Conservation (phyloP, 2,797 vertebrate genomes). For the Eleutherodactylus coqui region DNA sequence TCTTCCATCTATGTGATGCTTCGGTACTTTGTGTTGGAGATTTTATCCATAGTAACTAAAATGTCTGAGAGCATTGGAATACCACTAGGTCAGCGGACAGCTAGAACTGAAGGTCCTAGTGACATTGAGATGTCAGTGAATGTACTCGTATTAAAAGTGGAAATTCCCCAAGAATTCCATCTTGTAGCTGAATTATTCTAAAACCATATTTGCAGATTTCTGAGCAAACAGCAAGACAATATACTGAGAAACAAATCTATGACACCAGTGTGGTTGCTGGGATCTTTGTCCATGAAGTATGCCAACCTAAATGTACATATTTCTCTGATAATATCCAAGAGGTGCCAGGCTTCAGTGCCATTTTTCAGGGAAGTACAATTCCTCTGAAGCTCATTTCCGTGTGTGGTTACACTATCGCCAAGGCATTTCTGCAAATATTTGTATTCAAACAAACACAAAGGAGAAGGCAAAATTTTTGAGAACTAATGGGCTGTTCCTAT, state of each 20-base stretch:
- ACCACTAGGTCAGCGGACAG: not conserved
- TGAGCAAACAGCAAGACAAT: slow-evolving; percentile 18
- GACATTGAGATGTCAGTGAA: not conserved
- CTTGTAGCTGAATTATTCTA: not conserved
- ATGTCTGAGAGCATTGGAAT: not conserved
- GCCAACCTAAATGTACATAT: not conserved
- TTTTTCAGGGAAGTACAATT: slow-evolving; percentile 40
- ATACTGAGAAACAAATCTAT: not conserved
- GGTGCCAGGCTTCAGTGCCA: slow-evolving; percentile 30
- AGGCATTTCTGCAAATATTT: slow-evolving; percentile 55
- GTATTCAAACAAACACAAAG: slow-evolving; percentile 32
- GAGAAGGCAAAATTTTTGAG: slow-evolving; percentile 48
- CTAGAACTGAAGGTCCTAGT: not conserved
- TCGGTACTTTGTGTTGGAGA: too few relatives aligned
- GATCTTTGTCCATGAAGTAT: slow-evolving; percentile 16
- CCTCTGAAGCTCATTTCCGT: slow-evolving; percentile 27
- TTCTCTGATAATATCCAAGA: slow-evolving; percentile 48
- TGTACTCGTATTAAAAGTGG: not conserved
- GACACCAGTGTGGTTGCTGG: slow-evolving; percentile 23
- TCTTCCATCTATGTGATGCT: too few relatives aligned
- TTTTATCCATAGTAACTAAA: not conserved
- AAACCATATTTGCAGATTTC: slow-evolving; percentile 11
- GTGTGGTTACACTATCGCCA: slow-evolving; percentile 41
- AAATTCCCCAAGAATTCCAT: not conserved
- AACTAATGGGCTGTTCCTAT: slow-evolving; percentile 51